Evolutionary conservation across 2,797 vertebrate genomes (phyloP).

Genomic region (Gouania willdenowi): DNA sequence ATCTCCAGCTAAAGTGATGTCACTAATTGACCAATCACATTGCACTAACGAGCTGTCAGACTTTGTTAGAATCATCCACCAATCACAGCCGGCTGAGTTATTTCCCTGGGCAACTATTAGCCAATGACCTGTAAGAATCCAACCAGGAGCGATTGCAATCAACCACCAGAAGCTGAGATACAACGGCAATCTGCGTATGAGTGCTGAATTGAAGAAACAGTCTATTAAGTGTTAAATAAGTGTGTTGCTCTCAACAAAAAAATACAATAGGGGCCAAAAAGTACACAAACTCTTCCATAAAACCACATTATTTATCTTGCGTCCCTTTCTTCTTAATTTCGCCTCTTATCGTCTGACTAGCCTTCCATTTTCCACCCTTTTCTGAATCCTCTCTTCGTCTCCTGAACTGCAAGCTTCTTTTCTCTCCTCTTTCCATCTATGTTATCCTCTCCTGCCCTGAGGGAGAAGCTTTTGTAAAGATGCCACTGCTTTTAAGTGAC

Average conservation of each 20-base stretch:
- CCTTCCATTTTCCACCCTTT: conserved; percentile 10
- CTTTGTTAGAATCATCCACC: conserved; percentile 62
- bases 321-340: neutral
- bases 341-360: neutral
- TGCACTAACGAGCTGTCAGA: conserved; percentile 75
- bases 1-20: conserved; percentile 57
- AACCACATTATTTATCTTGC: conserved; percentile 1
- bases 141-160: conserved; percentile 46
- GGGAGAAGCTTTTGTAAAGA: conserved; percentile 26
- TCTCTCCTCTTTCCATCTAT: neutral
- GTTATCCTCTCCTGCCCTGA: conserved; percentile 25
- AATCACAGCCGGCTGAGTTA: conserved; percentile 56
- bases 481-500: conserved; percentile 71
- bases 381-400: conserved; percentile 9
- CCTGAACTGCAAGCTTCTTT: neutral
- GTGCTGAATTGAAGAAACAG: no score
- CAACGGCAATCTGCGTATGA: no score
- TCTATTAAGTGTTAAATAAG: no score
- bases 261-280: no score
- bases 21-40: conserved; percentile 77
- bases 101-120: conserved; percentile 74
- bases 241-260: no score
- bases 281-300: neutral
- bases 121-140: conserved; percentile 74
- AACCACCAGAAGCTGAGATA: conserved; percentile 46